Percentiles rank a stretch among this genome's conserved stretches.
phyloP scores from a whole-genome alignment of 2,888 invertebrate species.

The Limnephilus marmoratus region DNA sequence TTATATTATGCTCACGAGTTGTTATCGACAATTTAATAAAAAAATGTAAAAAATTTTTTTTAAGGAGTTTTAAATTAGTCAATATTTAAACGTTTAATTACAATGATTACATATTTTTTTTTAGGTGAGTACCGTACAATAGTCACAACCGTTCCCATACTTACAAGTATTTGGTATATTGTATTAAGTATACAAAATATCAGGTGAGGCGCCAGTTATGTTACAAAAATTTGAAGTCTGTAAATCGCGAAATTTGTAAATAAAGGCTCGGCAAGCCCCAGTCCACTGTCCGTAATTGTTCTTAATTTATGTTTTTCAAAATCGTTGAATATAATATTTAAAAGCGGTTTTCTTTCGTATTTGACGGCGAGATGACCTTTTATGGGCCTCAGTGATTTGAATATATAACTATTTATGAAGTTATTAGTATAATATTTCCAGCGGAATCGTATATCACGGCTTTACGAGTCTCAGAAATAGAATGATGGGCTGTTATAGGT shows the following conservation, averaged over 20 bases:
- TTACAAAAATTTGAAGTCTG: background rate
- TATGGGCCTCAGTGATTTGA: background rate
- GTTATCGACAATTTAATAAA: too few relatives aligned
- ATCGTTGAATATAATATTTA: background rate
- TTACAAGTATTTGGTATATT: too few relatives aligned
- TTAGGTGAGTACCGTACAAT: too few relatives aligned
- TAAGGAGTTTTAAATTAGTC: too few relatives aligned
- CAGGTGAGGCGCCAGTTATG: background rate
- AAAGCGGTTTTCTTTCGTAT: background rate
- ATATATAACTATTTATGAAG: conserved; percentile 10
- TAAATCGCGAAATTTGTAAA: background rate
- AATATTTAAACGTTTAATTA: too few relatives aligned
- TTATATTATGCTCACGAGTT: too few relatives aligned
- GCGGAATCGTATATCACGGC: conserved; percentile 18
- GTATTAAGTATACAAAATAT: background rate
- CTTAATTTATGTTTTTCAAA: background rate
- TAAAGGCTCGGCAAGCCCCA: background rate
- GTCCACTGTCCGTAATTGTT: background rate
- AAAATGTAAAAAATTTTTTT: too few relatives aligned
- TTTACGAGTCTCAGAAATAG: conserved; percentile 2
- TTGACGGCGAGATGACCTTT: conserved; percentile 31
- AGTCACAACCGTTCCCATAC: too few relatives aligned
- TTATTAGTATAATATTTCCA: background rate
- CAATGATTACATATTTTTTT: too few relatives aligned
- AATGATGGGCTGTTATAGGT: background rate